Base-by-base conservation (phyloP, 2,888 invertebrate species). In the Pseudococcus jackbeardsleyi region DNA sequence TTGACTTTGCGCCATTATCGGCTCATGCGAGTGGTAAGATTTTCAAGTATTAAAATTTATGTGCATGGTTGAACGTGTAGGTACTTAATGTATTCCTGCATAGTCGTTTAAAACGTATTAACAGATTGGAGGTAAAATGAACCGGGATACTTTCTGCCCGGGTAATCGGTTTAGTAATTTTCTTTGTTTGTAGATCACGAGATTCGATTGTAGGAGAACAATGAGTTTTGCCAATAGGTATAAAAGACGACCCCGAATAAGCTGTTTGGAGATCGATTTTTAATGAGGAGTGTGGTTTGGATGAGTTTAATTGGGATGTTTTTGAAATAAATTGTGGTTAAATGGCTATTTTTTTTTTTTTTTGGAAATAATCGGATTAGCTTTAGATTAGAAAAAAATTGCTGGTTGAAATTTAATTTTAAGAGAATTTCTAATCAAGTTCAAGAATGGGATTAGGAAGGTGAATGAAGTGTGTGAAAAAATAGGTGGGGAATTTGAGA, bases 1-100 rank as follows among this genome's bases (percentile, higher is more conserved):
- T 82, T 82, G 79, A 82, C 79, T 82, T 82, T 82, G 79, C 42
- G 39, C 72, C 33, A 72, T 72, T 72, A 72, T 72, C 72, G 15
- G 26, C n/a, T 12, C 15, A 12, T 11, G n/a, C 64, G 22, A 22
- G 64, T 64, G 64, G 19, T 48, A 42, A 84, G 33, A 12, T 19
- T 22, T 84, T 84, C 22, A 42, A 48, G 39, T 84, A 84, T 48
- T 84, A 17, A 22, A 46, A 84, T 79, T 79, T 79, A 79, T 46
- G 17, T 79, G 11, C 39, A 4, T 11, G 64, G 22, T 64, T 22
- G 3, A 46, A 84, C 26, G 26, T 33, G 19, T 39, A 82, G 2
- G 39, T 42, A 19, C 9, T 33, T 33, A 33, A 33, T 33, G 46
- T 17, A 82, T 77, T n/a, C 19, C 48, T 50, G 12, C 22, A 64